Evolutionary conservation across 2,888 invertebrate species (phyloP).

Genomic region (Lymantria monacha): DNA sequence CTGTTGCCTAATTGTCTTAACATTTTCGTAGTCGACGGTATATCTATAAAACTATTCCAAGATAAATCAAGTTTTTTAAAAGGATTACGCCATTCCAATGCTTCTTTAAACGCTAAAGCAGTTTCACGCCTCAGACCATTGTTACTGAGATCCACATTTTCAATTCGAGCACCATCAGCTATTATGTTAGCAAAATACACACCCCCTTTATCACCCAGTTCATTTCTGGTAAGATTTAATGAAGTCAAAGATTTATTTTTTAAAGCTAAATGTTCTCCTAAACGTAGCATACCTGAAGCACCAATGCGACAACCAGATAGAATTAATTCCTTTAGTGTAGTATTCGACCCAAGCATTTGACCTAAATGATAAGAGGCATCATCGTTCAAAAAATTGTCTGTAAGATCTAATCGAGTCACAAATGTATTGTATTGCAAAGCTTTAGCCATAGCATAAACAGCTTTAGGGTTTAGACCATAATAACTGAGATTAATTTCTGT

Average conservation of each 20-base stretch:
- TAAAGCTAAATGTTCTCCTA: slow-evolving; percentile 29
- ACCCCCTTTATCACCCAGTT: slow-evolving; percentile 44
- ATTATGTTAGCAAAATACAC: slow-evolving; percentile 34
- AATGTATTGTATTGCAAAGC: slow-evolving; percentile 42
- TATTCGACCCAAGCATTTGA: slow-evolving; percentile 40
- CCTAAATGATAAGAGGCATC: slow-evolving; percentile 52
- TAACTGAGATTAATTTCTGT: slow-evolving; percentile 43
- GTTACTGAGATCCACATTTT: slow-evolving; percentile 37
- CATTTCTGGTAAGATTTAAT: slow-evolving; percentile 41
- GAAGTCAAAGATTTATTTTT: slow-evolving; percentile 32
- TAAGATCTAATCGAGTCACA: slow-evolving; percentile 39
- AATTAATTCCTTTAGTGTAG: slow-evolving; percentile 39
- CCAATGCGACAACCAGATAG: slow-evolving; percentile 49
- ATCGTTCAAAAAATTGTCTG: slow-evolving; percentile 45
- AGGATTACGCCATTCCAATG: slow-evolving; percentile 33
- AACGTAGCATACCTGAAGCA: slow-evolving; percentile 34
- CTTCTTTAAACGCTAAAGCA: slow-evolving; percentile 37
- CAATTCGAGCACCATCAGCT: slow-evolving; percentile 25
- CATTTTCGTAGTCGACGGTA: slow-evolving; percentile 33
- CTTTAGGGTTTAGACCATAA: slow-evolving; percentile 41
- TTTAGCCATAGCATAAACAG: slow-evolving; percentile 45
- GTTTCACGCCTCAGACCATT: slow-evolving; percentile 37
- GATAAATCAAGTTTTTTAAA: slow-evolving; percentile 47
- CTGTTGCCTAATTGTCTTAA: slow-evolving; percentile 33
- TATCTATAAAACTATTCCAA: slow-evolving; percentile 40